Evolutionary conservation across 2,888 invertebrate genomes (phyloP), one percentile per base, ranked within the genome.

Genomic region (Dexiosoma caninum): DNA sequence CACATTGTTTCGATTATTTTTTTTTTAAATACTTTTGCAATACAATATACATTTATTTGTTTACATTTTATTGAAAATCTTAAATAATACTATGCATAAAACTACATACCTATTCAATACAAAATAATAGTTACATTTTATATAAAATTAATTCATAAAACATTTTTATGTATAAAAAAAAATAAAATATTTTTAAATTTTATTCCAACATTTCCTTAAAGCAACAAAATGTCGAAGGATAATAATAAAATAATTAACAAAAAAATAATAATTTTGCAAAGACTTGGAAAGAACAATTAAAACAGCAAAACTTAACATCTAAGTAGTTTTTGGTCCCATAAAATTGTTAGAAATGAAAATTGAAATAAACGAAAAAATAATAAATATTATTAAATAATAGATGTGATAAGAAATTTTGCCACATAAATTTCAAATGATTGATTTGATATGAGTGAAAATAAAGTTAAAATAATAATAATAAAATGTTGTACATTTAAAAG

Each of bases 321-420:
- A 88, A 91, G 89, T 89, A 90, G 90, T 91, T 91, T 92, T 92
- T 91, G 91, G 89, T 89, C 89, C 90, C 90, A 92, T 89, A 88
- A 85, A 86, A 87, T 85, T 86, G 83, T 67, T 82, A 81, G 81
- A 84, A 84, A 85, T 77, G 79, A 78, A 78, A 78, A 83, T 66
- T 66, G 82, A 74, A 69, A 78, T 64, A 75, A 59, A 60, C 57
- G 74, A 75, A 64, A 66, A 66, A 27, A 27, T 6, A 27, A 35
- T 35, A 60, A 59, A 60, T 51, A 27, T 53, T 75, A 67, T 66
- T 57, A 67, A 53, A 82, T n/a, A 81, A 83, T 78, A 78, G 64
- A 83, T 78, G 80, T 79, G 66, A 32, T 69, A 9, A 55, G 35
- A 78, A 72, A 74, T 79, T 40, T 60, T 30, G 53, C 76, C 67